Percentiles rank a stretch among this genome's conserved stretches.
Evolutionary conservation across 1,140 invertebrate species (phyloP).

Genomic region (Dreissena polymorpha): DNA sequence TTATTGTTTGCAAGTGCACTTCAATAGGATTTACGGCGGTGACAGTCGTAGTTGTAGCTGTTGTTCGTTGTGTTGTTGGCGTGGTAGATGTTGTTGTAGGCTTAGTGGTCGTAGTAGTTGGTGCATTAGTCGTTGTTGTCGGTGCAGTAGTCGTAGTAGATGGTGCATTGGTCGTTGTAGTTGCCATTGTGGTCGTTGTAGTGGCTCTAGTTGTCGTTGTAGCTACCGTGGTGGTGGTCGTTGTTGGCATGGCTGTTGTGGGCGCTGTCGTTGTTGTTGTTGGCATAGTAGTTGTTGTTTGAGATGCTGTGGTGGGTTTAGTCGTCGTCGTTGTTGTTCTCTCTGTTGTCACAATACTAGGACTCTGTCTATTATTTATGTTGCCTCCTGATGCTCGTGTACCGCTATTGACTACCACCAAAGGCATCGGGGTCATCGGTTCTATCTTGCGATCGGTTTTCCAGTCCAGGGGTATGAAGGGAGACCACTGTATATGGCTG

Average conservation of each 20-base stretch:
- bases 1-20: too few relatives aligned
- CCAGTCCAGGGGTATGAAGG: too few relatives aligned
- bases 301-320: constrained; percentile 22
- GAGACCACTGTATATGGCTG: too few relatives aligned
- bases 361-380: too few relatives aligned
- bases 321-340: constrained; percentile 30
- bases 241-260: constrained; percentile 8
- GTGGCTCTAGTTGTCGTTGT: constrained; percentile 19
- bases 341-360: too few relatives aligned
- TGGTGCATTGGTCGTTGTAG: constrained; percentile 31
- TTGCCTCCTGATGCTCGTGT: too few relatives aligned
- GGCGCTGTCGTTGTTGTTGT: constrained; percentile 2
- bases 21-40: too few relatives aligned
- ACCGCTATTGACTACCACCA: too few relatives aligned
- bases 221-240: constrained; percentile 13
- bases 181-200: constrained; percentile 25
- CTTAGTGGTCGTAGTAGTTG: constrained; percentile 4
- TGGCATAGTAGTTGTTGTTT: constrained; percentile 4
- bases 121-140: neutral
- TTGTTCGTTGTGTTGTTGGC: constrained; percentile 9
- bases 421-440: too few relatives aligned
- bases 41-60: constrained; percentile 6
- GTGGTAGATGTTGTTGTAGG: constrained; percentile 11
- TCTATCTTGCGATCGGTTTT: too few relatives aligned
- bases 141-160: constrained; percentile 7